Percentiles rank a stretch among this genome's conserved stretches.
Evolutionary conservation across 92 coral and sea anemone species (phyloP).

Genomic region (Palythoa grandis): DNA sequence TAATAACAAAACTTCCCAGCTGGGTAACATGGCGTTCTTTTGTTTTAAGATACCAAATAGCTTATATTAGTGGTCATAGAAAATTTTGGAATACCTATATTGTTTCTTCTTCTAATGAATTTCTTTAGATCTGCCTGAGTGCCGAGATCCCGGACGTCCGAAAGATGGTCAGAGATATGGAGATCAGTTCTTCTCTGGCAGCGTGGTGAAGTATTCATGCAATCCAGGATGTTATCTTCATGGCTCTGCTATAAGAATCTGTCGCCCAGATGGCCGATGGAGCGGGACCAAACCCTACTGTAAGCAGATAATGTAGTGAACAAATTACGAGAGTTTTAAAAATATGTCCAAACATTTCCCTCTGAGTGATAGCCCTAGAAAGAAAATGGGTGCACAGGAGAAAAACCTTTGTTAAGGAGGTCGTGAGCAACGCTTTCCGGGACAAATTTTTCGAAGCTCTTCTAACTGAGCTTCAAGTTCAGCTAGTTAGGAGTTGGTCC

Average conservation of each 20-base stretch:
- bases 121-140: background rate
- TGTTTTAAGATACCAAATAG: no score
- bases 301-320: slow-evolving; percentile 40
- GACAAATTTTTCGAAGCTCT: background rate
- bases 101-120: background rate
- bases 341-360: no score
- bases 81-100: no score
- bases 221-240: slow-evolving; percentile 84
- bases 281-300: slow-evolving; percentile 83
- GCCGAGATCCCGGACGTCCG: slow-evolving; percentile 71
- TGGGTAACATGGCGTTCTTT: no score
- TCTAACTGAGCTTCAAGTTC: no score
- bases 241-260: slow-evolving; percentile 80
- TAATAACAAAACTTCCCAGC: no score
- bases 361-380: no score
- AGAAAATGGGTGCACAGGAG: no score
- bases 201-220: slow-evolving; percentile 75
- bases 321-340: background rate
- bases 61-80: no score
- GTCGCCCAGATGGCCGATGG: slow-evolving; percentile 77
- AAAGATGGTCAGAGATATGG: slow-evolving; percentile 68
- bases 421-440: no score
- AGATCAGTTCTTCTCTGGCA: slow-evolving; percentile 58
- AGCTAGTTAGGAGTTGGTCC: no score
- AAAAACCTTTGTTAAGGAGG: no score